These are phyloP conservation scores for Drosophila lutescens DNA, from an alignment of 2,888 invertebrate species.

Conservation along the genomic window DNA sequence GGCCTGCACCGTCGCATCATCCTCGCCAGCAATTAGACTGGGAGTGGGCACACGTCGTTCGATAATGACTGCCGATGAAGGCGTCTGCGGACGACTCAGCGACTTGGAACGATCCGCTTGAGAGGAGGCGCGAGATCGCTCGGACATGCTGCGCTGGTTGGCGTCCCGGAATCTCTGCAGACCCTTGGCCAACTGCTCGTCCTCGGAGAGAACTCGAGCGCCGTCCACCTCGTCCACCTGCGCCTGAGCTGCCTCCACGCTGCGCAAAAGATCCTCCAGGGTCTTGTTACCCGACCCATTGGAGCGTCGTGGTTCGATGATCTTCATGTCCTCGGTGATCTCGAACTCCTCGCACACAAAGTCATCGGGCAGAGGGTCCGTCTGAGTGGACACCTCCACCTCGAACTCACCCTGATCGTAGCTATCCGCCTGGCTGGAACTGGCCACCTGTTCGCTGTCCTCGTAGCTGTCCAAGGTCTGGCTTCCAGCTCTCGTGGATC, in stretches of 20 bases:
- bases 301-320: constrained; percentile 81
- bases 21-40: constrained; percentile 86
- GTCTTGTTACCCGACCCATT: constrained; percentile 65
- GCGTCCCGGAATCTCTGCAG: constrained; percentile 85
- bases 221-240: constrained; percentile 73
- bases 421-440: constrained; percentile 79
- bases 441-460: constrained; percentile 75
- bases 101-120: constrained; percentile 86
- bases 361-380: constrained; percentile 93
- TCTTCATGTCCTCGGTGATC: constrained; percentile 83
- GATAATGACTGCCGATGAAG: constrained; percentile 87
- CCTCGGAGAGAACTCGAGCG: constrained; percentile 84
- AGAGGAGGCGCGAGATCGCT: constrained; percentile 86
- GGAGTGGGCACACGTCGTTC: constrained; percentile 87
- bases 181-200: constrained; percentile 85
- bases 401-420: constrained; percentile 78
- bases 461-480: constrained; percentile 77
- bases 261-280: constrained; percentile 82
- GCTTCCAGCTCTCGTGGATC: constrained; percentile 68
- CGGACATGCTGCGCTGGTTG: constrained; percentile 86
- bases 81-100: constrained; percentile 86
- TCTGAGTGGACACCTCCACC: constrained; percentile 92
- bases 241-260: constrained; percentile 74
- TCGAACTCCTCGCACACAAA: constrained; percentile 87
- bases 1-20: constrained; percentile 87